Base-by-base conservation (phyloP, 2,113 vertebrate species). In the Atherinomorus stipes region DNA sequence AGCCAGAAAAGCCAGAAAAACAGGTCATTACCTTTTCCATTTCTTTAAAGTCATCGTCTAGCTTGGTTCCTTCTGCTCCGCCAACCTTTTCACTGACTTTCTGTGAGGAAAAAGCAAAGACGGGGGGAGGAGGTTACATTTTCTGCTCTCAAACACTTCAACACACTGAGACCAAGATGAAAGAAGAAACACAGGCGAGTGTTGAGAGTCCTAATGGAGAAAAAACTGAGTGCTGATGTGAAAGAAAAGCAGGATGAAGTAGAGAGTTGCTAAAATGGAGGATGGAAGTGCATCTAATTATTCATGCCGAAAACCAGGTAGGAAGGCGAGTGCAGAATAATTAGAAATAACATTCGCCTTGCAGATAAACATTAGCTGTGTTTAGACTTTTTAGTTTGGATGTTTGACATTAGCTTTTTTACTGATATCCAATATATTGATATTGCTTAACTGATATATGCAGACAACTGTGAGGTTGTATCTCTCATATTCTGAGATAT, bases 11-110 rank as follows among this genome's bases (percentile, higher is more conserved):
- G 5, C 16, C 0, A 64, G 19, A 31, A 11, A 51, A 54, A 54
- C 0, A 22, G 12, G 3, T 13, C 84, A 92, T 94, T 89, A 97
- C 97, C 93, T 96, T 94, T 73, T 98, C 97, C 97, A 98, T 98
- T 90, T 98, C 96, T 84, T 96, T 97, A 93, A 98, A 98, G 88
- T 98, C 97, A 73, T 98, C 96, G 22, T 98, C 97, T 3, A 98
- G 91, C 72, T 98, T 98, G 81, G 96, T 98, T 88, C 97, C 97
- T 94, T 98, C 97, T 0, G 96, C 96, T 38, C 97, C 96, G 76
- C 97, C 97, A 19, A 98, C 96, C 88, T 97, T 98, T 93, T 98
- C 97, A 76, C 96, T 98, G 85, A 98, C 96, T 96, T 96, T 97
- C 97, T 98, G 93, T 42, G 74, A 19, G 47, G 10, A 44, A 1